These are phyloP conservation scores for Oscheius myriophilus DNA, from an alignment of 2,888 invertebrate genomes.

Conservation along the genomic window DNA sequence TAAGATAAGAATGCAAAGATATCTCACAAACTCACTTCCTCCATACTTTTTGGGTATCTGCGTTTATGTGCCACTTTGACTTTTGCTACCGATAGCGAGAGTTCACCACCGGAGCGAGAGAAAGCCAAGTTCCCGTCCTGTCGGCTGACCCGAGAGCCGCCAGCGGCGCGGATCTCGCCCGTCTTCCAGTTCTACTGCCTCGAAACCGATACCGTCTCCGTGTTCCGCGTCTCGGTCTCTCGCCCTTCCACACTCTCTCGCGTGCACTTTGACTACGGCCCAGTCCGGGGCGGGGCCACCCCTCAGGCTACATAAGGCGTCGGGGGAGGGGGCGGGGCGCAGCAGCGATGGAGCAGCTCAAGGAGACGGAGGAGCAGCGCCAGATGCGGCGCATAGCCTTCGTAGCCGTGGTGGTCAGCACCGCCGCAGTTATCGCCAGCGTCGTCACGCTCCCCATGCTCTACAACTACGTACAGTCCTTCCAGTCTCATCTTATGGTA, in stretches of 20 bases:
- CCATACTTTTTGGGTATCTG: too few species aligned
- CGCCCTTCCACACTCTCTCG: constrained; percentile 18
- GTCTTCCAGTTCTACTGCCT: constrained; percentile 7
- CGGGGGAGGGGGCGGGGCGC: constrained; percentile 10
- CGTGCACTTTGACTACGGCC: constrained; percentile 26
- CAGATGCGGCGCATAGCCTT: constrained; percentile 64
- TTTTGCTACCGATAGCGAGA: too few species aligned
- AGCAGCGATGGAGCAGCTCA: constrained; percentile 31
- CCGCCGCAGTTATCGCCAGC: constrained; percentile 61
- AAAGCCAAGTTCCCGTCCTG: too few species aligned
- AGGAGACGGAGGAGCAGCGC: constrained; percentile 60
- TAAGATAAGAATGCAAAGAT: too few species aligned
- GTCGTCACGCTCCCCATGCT: constrained; percentile 66
- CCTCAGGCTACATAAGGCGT: constrained; percentile 21
- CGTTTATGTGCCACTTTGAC: too few species aligned
- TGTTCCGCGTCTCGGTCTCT: constrained; percentile 31
- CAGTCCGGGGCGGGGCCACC: constrained; percentile 9
- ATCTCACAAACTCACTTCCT: too few species aligned
- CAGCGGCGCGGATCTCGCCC: constrained; percentile 19
- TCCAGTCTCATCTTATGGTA: constrained; percentile 63
- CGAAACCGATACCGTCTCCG: constrained; percentile 33
- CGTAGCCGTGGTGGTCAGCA: constrained; percentile 62
- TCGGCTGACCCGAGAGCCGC: constrained; percentile 17
- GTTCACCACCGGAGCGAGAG: too few species aligned
- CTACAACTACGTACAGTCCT: constrained; percentile 64